Evolutionary conservation across 2,113 vertebrate genomes (phyloP).

Genomic region (Channa maculata): DNA sequence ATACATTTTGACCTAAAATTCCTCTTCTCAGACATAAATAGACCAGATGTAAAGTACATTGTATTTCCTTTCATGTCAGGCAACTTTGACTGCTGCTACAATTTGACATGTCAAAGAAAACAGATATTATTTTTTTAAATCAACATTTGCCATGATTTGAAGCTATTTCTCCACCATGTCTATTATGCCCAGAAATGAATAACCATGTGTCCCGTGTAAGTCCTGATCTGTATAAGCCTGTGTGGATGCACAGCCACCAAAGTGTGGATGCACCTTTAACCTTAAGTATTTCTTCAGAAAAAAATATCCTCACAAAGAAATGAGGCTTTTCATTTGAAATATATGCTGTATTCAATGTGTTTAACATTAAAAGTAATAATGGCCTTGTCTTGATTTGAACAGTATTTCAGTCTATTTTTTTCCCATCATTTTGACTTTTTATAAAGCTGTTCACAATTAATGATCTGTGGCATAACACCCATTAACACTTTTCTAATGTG

Average conservation of each 20-base stretch:
- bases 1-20: conserved; percentile 13
- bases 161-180: not conserved
- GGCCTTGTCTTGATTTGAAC: conserved; percentile 20
- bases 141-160: conserved; percentile 4
- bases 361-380: conserved; percentile 19
- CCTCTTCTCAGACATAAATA: not conserved
- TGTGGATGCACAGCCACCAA: conserved; percentile 6
- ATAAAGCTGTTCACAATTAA: conserved; percentile 73
- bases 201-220: conserved; percentile 48
- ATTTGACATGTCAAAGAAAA: conserved; percentile 1
- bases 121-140: not conserved
- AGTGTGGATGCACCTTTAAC: not conserved
- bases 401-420: conserved; percentile 18
- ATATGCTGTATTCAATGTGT: not conserved
- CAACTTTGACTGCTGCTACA: not conserved
- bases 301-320: conserved; percentile 6
- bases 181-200: not conserved
- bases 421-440: conserved; percentile 50
- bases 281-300: not conserved
- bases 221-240: not conserved
- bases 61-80: not conserved
- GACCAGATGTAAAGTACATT: not conserved
- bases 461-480: conserved; percentile 81
- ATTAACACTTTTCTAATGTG: conserved; percentile 84
- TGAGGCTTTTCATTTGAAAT: conserved; percentile 9